Base-by-base conservation (phyloP, 2,797 vertebrate genomes). In the Margarornis squamiger region DNA sequence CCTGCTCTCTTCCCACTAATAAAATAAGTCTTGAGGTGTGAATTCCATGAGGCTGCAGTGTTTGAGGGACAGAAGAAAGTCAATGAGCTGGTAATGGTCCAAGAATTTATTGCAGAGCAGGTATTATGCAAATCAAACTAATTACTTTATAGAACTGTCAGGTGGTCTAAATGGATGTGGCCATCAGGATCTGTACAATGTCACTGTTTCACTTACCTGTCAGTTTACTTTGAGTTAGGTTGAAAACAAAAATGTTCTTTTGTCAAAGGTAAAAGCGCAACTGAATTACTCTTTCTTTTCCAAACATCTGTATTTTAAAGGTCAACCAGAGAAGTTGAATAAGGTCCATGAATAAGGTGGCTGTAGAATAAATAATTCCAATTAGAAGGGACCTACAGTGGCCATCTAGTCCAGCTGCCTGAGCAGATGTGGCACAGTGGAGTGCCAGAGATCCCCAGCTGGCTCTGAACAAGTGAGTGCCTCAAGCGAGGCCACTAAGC, bases 401-500 rank as follows among this genome's bases (percentile, higher is more conserved):
- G 26, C 54, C 29, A 41, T 34, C 14, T 27, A 29, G 34, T 14
- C 59, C 59, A 73, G 38, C 68, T 75, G n/a, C 23, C 29, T 24
- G 81, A 34, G 27, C 29, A 54, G 29, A 15, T 3, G 48, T 41
- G 71, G n/a, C 54, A 26, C 36, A 49, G 59, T 14, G 34, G 4
- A 20, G 36, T 17, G 62, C 63, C 48, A 52, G 55, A 11, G 19
- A 46, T 4, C 30, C 24, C 49, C 21, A n/a, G n/a, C 61, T 62
- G 51, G 6, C 30, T 77, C 79, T 59, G 30, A 41, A 9, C 10
- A 4, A 46, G 41, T 12, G 13, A 7, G 48, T 51, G 38, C 26
- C 38, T 0, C 0, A 62, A n/a, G 29, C 0, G 5, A 84, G 38
- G 22, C 20, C 41, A 23, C 34, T 2, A 20, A n/a, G 24, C n/a